Base-by-base conservation (phyloP, 37 sponge, comb jelly and placozoan species). In the Chondrilla cf. caribensis region DNA sequence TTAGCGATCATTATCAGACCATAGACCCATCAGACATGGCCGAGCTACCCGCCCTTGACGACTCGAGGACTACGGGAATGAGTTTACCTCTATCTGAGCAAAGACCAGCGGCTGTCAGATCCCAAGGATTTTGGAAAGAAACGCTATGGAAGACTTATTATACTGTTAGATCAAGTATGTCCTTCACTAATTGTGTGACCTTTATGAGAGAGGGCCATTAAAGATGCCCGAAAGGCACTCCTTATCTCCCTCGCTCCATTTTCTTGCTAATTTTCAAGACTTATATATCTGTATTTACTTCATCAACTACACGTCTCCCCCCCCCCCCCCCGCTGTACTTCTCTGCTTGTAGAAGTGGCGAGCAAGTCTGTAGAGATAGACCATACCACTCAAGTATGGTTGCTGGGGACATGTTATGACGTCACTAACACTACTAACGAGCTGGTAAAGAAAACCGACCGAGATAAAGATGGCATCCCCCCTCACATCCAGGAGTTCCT, bases 401-500 rank as follows among this genome's bases (percentile, higher is more conserved):
- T 73, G 44, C 19, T 73, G 76, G 76, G 76, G 1, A 11, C 7
- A 21, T 40, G 38, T 19, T 73, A 73, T 39, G 19, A 11, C 0
- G 38, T 22, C 22, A 25, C 22, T 39, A 40, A 37, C 36, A n/a
- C 18, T 19, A 17, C 2, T 31, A 29, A 33, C 17, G 41, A 25
- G 76, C 19, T 41, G 21, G 38, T 17, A 15, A 5, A 70, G 39
- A 31, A 70, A 38, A 5, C 5, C 2, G 11, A 43, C 2, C 41
- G 41, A 14, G 43, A 58, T n/a, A 33, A 33, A 26, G 94, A 93
- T 8, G 80, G 83, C 2, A 72, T 64, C 1, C 95, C 91, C 1
- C 59, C 60, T 17, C 95, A 94, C 82, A 60, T 94, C 24, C 22
- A 81, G 14, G 71, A 83, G 38, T 84, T 90, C 72, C 70, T 90